Percentiles rank a stretch among this genome's conserved stretches.
Conservation (phyloP, 92 coral and sea anemone species). For the Montipora capitata region DNA sequence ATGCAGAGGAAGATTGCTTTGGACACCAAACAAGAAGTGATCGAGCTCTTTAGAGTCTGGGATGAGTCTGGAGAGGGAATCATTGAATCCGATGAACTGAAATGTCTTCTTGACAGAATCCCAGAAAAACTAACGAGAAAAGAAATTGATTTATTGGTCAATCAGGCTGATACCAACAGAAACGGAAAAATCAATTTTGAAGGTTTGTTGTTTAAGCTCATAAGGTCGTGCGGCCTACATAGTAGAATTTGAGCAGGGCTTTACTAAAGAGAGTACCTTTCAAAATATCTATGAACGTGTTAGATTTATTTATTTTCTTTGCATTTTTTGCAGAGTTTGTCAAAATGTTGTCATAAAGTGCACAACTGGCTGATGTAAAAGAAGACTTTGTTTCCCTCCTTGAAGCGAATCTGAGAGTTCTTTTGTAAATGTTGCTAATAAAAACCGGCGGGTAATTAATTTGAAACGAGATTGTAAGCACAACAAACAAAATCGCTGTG, state of each 20-base stretch:
- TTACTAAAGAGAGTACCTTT: no score
- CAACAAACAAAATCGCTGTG: no score
- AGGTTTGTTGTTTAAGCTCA: conserved; percentile 27
- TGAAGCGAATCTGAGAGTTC: not conserved
- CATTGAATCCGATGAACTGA: conserved; percentile 77
- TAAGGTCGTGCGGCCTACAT: not conserved
- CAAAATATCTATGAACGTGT: no score
- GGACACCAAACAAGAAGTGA: conserved; percentile 78
- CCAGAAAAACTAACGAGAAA: conserved; percentile 76
- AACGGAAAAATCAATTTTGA: conserved; percentile 84
- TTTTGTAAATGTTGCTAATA: no score
- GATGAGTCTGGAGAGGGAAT: conserved; percentile 77
- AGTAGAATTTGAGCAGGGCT: no score
- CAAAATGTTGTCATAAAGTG: conserved; percentile 24
- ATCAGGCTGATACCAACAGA: conserved; percentile 71
- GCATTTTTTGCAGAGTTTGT: conserved; percentile 29
- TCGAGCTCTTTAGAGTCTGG: conserved; percentile 87
- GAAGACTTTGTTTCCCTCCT: not conserved
- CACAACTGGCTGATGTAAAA: not conserved
- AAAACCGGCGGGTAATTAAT: no score
- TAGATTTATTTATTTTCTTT: not conserved
- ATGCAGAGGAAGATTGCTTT: conserved; percentile 86
- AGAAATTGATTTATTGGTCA: conserved; percentile 83
- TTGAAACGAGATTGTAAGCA: no score
- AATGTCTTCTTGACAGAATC: conserved; percentile 81